These are phyloP conservation scores for Hydropotes inermis DNA, from an alignment of 2,113 vertebrate species.

Conservation along the genomic window DNA sequence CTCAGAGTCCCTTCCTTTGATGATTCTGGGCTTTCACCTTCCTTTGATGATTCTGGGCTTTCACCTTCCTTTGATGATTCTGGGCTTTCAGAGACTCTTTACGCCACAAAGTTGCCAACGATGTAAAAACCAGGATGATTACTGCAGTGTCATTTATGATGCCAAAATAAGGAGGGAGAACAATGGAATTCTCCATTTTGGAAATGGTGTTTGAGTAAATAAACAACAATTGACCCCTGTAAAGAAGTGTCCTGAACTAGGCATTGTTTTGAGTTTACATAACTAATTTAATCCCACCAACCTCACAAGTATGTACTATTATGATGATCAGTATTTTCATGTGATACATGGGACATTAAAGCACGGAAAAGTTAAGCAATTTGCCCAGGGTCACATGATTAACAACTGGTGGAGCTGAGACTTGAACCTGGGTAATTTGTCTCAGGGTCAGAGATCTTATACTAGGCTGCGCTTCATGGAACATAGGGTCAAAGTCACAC, in stretches of 20 bases:
- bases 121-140: not conserved
- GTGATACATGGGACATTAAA: not conserved
- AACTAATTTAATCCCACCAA: not conserved
- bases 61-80: not conserved
- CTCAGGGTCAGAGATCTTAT: not conserved
- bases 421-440: not conserved
- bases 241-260: not conserved
- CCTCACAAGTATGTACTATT: not conserved
- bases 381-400: not conserved
- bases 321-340: not conserved
- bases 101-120: not conserved
- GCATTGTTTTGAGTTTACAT: not conserved
- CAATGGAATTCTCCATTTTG: not conserved
- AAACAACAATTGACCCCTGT: not conserved
- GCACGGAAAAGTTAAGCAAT: not conserved
- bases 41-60: too few relatives aligned
- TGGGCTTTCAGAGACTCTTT: not conserved
- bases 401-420: not conserved
- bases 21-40: not conserved
- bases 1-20: not conserved
- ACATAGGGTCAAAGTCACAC: not conserved
- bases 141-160: not conserved
- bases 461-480: not conserved
- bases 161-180: too few relatives aligned
- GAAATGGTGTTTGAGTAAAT: not conserved